Conservation (phyloP, 2,888 invertebrate genomes). For the Drosophila borealis region DNA sequence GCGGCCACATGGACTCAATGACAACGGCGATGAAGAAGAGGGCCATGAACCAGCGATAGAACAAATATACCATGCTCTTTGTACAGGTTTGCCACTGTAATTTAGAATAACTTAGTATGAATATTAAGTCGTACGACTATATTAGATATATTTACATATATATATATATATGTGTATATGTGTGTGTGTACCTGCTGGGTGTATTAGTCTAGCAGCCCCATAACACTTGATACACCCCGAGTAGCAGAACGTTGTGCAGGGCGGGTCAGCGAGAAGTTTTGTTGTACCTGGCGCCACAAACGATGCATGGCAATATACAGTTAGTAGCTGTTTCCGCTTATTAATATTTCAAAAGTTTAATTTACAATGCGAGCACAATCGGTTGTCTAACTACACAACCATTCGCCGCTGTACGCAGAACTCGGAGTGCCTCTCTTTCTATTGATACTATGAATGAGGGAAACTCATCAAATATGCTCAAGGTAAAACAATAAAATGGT, state of each 20-base stretch:
- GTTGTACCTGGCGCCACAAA: constrained; percentile 25
- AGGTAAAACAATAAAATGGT: constrained; percentile 65
- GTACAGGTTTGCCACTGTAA: constrained; percentile 84
- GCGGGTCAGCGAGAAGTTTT: constrained; percentile 4
- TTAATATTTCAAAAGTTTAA: constrained; percentile 71
- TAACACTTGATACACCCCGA: not conserved
- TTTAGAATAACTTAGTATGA: constrained; percentile 26
- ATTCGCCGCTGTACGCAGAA: constrained; percentile 5
- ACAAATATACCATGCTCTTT: constrained; percentile 82
- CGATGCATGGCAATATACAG: constrained; percentile 26
- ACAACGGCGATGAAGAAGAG: constrained; percentile 82
- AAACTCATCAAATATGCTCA: constrained; percentile 66
- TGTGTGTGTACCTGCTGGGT: not conserved
- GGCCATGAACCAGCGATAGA: constrained; percentile 83
- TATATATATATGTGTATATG: not conserved
- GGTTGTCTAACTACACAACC: constrained; percentile 4
- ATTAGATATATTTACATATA: not conserved
- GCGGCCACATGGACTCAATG: constrained; percentile 78
- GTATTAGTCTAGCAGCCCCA: not conserved
- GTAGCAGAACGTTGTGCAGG: not conserved
- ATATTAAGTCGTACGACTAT: constrained; percentile 17
- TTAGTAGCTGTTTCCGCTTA: constrained; percentile 48
- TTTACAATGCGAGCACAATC: constrained; percentile 65
- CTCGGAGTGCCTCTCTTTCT: constrained; percentile 23
- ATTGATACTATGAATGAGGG: constrained; percentile 61